Evolutionary conservation across 2,113 vertebrate genomes (phyloP), one percentile per base, ranked within the genome.

Genomic region (Pyrgilauda ruficollis): DNA sequence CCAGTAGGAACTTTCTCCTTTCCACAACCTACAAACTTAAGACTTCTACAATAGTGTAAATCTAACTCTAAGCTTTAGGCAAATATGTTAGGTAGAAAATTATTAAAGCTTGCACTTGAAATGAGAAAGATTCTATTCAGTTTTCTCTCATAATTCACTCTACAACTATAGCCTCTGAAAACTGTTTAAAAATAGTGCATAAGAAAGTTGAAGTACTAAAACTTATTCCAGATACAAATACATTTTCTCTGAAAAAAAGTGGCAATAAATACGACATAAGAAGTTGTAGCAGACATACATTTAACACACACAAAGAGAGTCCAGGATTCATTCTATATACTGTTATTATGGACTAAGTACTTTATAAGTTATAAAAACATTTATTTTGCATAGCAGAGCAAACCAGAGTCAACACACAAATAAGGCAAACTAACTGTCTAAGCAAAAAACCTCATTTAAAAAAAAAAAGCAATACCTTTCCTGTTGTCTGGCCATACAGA

Each of bases 401-500:
- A 59, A 94, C 20, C 31, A 66, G 58, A 76, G 31, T 46, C 56
- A 93, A 79, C 33, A 88, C 16, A 39, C 11, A 39, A 62, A 39
- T 28, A 62, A 62, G 17, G 12, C 12, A 62, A 39, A 62, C 59
- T 28, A 62, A 62, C 26, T 62, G 6, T 26, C 59, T 13, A 62
- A 62, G 59, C 59, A 62, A 62, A 28, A 62, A 62, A 28, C 26
- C 8, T 39, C 59, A 39, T 24, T 24, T 2, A 20, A 59, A 11
- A 41, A 53, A 56, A 55, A 20, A n/a, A 3, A 56, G 49, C n/a
- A 50, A 97, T 97, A 99, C 99, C 98, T 99, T 99, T 95, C 99
- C 99, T 94, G 99, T 99, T 85, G 99, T 99, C 96, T 99, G 99
- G 64, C 99, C 99, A 33, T 99, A 99, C 50, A 99, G 97, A 73